Evolutionary conservation across 2,888 invertebrate species (phyloP).

Genomic region (Monochamus alternatus): DNA sequence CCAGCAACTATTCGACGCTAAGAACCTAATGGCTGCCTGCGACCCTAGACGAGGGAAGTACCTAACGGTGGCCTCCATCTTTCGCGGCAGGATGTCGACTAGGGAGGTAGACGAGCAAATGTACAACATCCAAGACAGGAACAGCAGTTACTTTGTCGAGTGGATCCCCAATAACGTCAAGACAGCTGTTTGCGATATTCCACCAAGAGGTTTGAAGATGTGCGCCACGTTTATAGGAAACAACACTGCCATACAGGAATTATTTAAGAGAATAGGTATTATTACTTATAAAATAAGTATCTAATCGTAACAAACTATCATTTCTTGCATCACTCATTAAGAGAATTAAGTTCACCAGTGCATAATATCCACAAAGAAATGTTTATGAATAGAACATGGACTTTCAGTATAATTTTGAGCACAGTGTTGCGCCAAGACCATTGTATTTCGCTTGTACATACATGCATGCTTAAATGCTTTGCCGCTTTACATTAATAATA

Average conservation of each 20-base stretch:
- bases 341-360: too few species aligned
- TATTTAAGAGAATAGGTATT: constrained; percentile 76
- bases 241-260: constrained; percentile 81
- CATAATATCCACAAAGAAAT: too few species aligned
- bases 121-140: constrained; percentile 79
- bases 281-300: background rate
- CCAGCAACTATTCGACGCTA: constrained; percentile 86
- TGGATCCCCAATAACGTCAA: constrained; percentile 83
- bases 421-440: too few species aligned
- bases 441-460: too few species aligned
- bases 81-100: constrained; percentile 81
- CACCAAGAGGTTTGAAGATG: constrained; percentile 80
- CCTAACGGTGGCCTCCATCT: constrained; percentile 88
- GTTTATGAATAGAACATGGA: too few species aligned
- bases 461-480: too few species aligned
- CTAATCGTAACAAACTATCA: background rate
- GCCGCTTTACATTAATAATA: too few species aligned
- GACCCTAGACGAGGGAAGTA: constrained; percentile 87
- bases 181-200: constrained; percentile 83
- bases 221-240: constrained; percentile 80
- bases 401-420: too few species aligned
- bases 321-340: too few species aligned
- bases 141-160: constrained; percentile 79
- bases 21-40: constrained; percentile 92
- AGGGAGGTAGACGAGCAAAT: constrained; percentile 77